These are phyloP conservation scores for Candoia aspera DNA, from an alignment of 2,113 vertebrate genomes.

Conservation along the genomic window DNA sequence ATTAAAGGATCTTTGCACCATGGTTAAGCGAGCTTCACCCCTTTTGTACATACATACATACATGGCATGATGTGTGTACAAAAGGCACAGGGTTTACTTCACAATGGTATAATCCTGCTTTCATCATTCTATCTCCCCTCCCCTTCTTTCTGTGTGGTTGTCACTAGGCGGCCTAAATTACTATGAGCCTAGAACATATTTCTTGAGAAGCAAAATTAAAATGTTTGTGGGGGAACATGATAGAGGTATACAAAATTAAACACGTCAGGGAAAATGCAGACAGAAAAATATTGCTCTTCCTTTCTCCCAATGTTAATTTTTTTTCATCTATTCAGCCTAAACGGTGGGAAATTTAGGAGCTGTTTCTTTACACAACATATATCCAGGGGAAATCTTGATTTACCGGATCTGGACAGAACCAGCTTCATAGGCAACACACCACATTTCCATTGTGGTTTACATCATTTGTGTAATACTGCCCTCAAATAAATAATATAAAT, in stretches of 20 bases:
- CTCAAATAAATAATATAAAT: background rate
- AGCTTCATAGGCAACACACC: background rate
- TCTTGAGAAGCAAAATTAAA: constrained; percentile 1
- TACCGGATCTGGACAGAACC: background rate
- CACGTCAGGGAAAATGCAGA: background rate
- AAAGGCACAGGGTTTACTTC: background rate
- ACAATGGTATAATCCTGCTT: background rate
- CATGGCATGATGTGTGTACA: background rate
- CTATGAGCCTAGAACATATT: background rate
- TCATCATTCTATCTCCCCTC: background rate
- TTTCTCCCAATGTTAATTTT: background rate
- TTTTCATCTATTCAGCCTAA: background rate
- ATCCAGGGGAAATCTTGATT: background rate
- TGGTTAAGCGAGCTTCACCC: background rate
- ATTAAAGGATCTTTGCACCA: background rate
- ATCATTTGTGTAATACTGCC: background rate
- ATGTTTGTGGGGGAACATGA: background rate
- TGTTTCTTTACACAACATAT: background rate
- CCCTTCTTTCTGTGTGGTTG: background rate
- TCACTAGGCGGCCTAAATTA: background rate
- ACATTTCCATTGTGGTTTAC: background rate
- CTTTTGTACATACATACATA: background rate
- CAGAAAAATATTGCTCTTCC: background rate
- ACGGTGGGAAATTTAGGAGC: background rate
- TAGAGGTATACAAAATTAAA: background rate